Evolutionary conservation across 2,113 vertebrate genomes (phyloP), one percentile per base, ranked within the genome.

Genomic region (Myotis yumanensis): DNA sequence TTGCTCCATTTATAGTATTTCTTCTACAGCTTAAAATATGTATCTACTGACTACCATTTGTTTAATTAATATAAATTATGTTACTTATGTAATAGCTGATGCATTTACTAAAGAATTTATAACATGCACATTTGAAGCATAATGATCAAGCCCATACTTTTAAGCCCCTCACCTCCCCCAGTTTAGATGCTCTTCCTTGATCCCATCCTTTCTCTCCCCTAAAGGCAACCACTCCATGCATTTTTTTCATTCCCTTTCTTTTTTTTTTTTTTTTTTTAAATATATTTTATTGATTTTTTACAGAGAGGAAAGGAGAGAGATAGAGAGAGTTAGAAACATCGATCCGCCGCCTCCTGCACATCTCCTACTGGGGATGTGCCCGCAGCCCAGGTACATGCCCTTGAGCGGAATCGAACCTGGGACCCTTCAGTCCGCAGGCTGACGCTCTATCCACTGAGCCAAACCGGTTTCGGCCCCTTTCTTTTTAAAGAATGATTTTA

Each of bases 61-160:
- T 51, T 93, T 91, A 57, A 23, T 59, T 77, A 51, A 88, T 43
- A 75, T 79, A 52, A 88, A 37, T 89, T 80, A 22, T 71, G 68
- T 85, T 75, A 69, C 69, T 80, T 95, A 71, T 89, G 22, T 91
- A 68, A 37, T 68, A 37, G 32, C 54, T 77, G 25, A 75, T 80
- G 16, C 11, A 81, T 82, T 95, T 95, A 57, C 59, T 75, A 87
- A 94, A 48, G 51, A 51, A 72, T 59, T 80, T 93, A 7, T 62
- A 92, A 81, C 6, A 51, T 20, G 11, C 10, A 4, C 1, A 35
- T 91, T 86, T 23, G 12, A 84, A 82, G 20, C 2, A 0, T 35
- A 8, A 25, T 40, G 18, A 7, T 81, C 37, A 85, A 86, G 22
- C 32, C 35, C n/a, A 23, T 40, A 12, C 22, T 51, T 43, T 52